Conservation (phyloP, 2,113 vertebrate species). For the Uria aalge region DNA sequence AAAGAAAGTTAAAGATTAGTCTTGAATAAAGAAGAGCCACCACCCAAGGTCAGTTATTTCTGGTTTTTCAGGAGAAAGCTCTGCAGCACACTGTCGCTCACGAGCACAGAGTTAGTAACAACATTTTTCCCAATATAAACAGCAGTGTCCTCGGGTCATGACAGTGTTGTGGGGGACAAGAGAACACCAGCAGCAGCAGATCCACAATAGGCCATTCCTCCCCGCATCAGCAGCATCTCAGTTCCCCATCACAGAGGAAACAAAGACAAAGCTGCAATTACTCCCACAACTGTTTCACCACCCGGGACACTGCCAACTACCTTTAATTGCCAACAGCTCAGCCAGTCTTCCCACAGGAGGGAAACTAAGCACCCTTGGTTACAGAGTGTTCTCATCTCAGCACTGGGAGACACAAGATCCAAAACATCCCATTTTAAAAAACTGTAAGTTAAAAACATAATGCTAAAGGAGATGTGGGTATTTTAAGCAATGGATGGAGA, state of each 20-base stretch:
- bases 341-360: neutral
- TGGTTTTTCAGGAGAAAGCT: neutral
- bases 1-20: neutral
- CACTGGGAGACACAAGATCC: neutral
- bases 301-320: neutral
- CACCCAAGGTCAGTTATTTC: neutral
- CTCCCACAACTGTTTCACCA: neutral
- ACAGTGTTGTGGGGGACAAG: neutral
- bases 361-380: neutral
- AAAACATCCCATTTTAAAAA: neutral
- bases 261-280: neutral
- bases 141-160: neutral
- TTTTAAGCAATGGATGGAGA: neutral
- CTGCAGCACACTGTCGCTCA: neutral
- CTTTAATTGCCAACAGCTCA: neutral
- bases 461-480: neutral
- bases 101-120: accelerated
- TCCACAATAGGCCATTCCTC: no score
- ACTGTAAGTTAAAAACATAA: neutral
- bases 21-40: neutral
- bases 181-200: neutral
- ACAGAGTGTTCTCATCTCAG: neutral
- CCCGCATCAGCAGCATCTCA: neutral
- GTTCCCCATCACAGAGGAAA: neutral
- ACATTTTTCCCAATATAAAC: neutral